Conservation (phyloP, 2,888 invertebrate genomes). For the Dryadula phaetusa region DNA sequence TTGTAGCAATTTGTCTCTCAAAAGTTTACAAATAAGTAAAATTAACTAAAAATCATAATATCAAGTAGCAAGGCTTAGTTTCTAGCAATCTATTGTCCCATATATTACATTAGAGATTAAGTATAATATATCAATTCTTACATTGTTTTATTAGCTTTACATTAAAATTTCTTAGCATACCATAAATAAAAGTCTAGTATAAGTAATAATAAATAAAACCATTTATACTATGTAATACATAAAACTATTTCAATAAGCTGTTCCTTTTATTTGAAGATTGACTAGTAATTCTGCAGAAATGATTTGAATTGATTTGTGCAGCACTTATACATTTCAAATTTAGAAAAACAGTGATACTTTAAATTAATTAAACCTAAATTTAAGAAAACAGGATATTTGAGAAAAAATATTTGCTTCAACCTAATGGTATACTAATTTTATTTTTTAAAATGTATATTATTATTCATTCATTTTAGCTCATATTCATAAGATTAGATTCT, state of each 20-base stretch:
- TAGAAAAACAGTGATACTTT: neutral
- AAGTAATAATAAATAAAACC: neutral
- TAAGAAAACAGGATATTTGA: neutral
- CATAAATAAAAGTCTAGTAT: slow-evolving; percentile 20
- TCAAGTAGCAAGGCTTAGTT: slow-evolving; percentile 48
- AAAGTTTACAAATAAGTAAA: slow-evolving; percentile 78
- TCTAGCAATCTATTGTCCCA: slow-evolving; percentile 70
- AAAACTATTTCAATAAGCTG: neutral
- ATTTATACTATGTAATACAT: neutral
- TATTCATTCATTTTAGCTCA: slow-evolving; percentile 67
- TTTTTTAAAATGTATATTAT: slow-evolving; percentile 44
- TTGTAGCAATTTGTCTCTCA: slow-evolving; percentile 79
- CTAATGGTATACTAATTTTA: slow-evolving; percentile 37
- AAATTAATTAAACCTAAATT: neutral
- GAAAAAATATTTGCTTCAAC: slow-evolving; percentile 17
- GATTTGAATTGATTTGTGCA: neutral
- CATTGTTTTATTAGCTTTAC: slow-evolving; percentile 28
- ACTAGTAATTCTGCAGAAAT: neutral
- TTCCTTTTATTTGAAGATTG: neutral
- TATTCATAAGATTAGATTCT: slow-evolving; percentile 82
- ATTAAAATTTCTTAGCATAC: slow-evolving; percentile 34
- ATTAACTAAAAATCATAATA: slow-evolving; percentile 45
- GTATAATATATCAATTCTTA: slow-evolving; percentile 43
- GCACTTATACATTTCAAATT: neutral
- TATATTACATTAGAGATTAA: slow-evolving; percentile 49